Base-by-base conservation (phyloP, 2,797 vertebrate species). In the Melanotaenia boesemani region DNA sequence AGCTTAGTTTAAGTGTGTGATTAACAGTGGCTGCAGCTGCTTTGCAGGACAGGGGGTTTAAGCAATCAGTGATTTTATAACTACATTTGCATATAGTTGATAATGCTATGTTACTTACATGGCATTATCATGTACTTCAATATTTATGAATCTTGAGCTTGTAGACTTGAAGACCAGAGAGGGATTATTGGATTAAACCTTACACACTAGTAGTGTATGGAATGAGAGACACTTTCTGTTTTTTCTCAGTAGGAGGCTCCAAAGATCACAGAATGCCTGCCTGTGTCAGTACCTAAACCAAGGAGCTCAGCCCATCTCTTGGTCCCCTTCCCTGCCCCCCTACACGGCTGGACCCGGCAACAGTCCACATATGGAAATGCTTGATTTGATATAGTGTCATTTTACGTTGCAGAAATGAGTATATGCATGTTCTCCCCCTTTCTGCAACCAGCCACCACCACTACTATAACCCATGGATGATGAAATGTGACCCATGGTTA, bases 361-460 rank as follows among this genome's bases (percentile, higher is more conserved):
- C 95, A 92, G 95, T 93, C 93, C 95, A 97, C 97, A 98, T 98
- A 97, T 99, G 97, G 98, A 98, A 99, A 96, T 97, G 97, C 96
- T 99, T 98, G 97, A 97, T 98, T 97, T 99, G 97, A 98, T 97
- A 96, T 97, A 98, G 97, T 97, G 97, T 97, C 97, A 95, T 97
- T 98, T 99, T 98, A 97, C 96, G 96, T 97, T 97, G 97, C 96
- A 96, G 95, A 97, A 98, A 99, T 97, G 97, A 98, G 96, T 93
- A 84, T 94, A 96, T 96, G 96, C 95, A 95, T 96, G 94, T 91
- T 89, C 86, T 71, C 76, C 83, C 79, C 78, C 80, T 73, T 55
- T 79, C 65, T 81, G 74, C 56, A 85, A 72, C 68, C 78, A 80
- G 28, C 86, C 74, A 69, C 86, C 76, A 20, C 81, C 62, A 72